Base-by-base conservation (phyloP, 2,888 invertebrate genomes). In the Clepsis dumicolana region DNA sequence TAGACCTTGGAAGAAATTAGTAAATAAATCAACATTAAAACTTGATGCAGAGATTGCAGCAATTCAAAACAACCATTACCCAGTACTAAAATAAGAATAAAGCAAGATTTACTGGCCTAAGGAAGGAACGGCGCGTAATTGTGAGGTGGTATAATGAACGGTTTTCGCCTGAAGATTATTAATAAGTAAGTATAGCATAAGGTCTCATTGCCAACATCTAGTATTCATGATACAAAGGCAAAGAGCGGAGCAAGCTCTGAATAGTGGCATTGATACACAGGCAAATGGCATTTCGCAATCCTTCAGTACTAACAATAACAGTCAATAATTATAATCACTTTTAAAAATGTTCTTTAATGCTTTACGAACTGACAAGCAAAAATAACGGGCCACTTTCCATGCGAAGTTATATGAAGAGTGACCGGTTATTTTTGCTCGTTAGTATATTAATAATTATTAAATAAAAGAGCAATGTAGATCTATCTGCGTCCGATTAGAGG, bases 51-150 rank as follows among this genome's bases (percentile, higher is more conserved):
- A 80, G 82, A 84, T 84, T 82, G 80, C 79, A 78, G 83, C 78
- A 80, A 83, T 85, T 81, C 79, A 73, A 83, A 81, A 81, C 74
- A 74, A 74, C 74, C 75, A 78, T 80, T 81, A 83, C 80, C 82
- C 76, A 72, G 72, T 73, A 80, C 75, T 75, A 79, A 81, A 84
- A 85, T 78, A 72, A 81, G 84, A 84, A 82, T 79, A 80, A 80
- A 78, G 76, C 73, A 74, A 77, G 77, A 76, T 77, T 81, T 77
- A 73, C 65, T 77, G 77, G 72, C 70, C 71, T 75, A 65, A 76
- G 75, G 77, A 77, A 81, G 81, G 78, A 87, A 84, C 79, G 76
- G 73, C 78, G 72, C 74, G 83, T 88, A 87, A 87, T 86, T 83
- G 82, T 77, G 71, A 77, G 76, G 73, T 75, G 71, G 71, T 69